phyloP scores from a whole-genome alignment of 2,888 invertebrate genomes.

The Tholera decimalis region DNA sequence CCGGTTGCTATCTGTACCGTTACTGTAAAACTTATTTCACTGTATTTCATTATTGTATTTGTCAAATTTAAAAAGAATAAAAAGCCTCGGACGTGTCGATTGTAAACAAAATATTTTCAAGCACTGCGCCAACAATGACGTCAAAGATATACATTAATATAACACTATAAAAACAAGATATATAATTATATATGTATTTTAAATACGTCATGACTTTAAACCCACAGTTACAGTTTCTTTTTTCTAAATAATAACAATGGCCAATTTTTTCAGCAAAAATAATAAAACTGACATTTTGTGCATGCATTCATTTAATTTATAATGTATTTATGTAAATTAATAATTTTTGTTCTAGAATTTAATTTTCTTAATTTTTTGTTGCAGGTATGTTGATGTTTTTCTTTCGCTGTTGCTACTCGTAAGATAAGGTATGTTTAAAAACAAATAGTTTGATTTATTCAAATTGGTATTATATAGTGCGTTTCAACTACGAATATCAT shows the following conservation, averaged over 20 bases:
- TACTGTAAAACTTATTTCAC: too few species aligned
- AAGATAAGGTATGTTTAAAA: background rate
- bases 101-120: too few species aligned
- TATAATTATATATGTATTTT: too few species aligned
- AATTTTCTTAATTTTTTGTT: constrained; percentile 21
- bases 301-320: constrained; percentile 4
- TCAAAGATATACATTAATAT: too few species aligned
- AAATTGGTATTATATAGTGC: background rate
- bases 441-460: background rate
- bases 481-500: too few species aligned
- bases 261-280: background rate
- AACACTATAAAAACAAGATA: too few species aligned
- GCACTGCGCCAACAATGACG: too few species aligned
- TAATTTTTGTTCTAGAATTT: background rate
- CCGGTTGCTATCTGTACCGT: too few species aligned
- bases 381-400: constrained; percentile 33
- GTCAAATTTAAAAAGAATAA: too few species aligned
- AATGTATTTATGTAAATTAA: constrained; percentile 11
- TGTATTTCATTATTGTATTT: too few species aligned
- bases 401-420: background rate
- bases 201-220: background rate
- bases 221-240: background rate
- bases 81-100: too few species aligned
- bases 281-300: background rate
- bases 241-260: background rate